Conservation (phyloP, 2,888 invertebrate species). For the Macaria notata region DNA sequence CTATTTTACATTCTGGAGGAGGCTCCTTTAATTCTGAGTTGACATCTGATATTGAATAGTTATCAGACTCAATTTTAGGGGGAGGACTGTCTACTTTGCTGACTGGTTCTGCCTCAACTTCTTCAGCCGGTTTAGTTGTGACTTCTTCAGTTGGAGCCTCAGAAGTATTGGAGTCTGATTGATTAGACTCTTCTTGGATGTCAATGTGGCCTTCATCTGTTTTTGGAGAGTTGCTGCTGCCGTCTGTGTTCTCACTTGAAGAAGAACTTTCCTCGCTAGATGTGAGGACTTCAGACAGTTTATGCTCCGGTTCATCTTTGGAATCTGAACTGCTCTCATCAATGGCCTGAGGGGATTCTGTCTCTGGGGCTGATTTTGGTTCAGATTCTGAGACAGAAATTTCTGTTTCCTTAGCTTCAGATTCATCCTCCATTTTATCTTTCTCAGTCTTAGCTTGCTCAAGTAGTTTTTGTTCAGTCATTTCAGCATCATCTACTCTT, state of each 20-base stretch:
- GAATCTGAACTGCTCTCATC: conserved; percentile 70
- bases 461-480: conserved; percentile 64
- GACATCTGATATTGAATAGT: conserved; percentile 72
- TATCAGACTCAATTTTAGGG: conserved; percentile 55
- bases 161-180: conserved; percentile 40
- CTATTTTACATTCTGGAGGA: conserved; percentile 35
- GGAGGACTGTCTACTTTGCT: conserved; percentile 35
- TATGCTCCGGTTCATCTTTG: conserved; percentile 65
- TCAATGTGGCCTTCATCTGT: conserved; percentile 55
- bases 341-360: conserved; percentile 42
- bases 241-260: conserved; percentile 74
- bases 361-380: conserved; percentile 37
- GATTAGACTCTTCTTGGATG: conserved; percentile 54
- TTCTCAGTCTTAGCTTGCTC: conserved; percentile 49
- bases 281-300: conserved; percentile 63
- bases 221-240: conserved; percentile 73
- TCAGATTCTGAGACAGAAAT: conserved; percentile 33
- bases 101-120: conserved; percentile 30
- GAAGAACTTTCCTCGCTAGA: conserved; percentile 76
- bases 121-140: conserved; percentile 33
- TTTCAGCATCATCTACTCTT: conserved; percentile 71
- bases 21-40: conserved; percentile 62
- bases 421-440: conserved; percentile 30
- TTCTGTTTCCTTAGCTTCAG: conserved; percentile 28
- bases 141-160: conserved; percentile 29